Evolutionary conservation across 2,797 vertebrate species (phyloP).

Genomic region (Stomatorhinus walkeri): DNA sequence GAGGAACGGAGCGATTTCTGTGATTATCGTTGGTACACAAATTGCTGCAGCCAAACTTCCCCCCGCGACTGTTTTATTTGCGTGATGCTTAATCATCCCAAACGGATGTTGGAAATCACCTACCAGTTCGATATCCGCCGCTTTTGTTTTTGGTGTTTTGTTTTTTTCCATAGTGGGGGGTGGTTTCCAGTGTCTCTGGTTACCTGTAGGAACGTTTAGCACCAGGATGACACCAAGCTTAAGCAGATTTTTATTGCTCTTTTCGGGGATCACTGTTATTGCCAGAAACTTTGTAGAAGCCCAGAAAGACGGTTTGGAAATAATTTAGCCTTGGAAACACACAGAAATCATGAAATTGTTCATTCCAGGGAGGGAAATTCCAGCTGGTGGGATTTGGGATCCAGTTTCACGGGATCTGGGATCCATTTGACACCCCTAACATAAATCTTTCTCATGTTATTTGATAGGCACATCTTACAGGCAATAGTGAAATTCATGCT

Average conservation of each 20-base stretch:
- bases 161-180: not conserved
- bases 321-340: not conserved
- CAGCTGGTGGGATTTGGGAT: not conserved
- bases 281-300: not conserved
- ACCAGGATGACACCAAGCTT: not conserved
- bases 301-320: not conserved
- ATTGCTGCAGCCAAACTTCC: not conserved
- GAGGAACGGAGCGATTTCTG: not conserved
- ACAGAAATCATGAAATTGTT: not conserved
- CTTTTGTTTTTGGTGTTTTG: not conserved
- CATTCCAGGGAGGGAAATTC: conserved; percentile 5
- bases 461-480: conserved; percentile 4
- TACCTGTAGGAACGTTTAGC: not conserved
- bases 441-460: conserved; percentile 1
- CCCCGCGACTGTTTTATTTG: not conserved
- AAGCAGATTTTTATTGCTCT: not conserved
- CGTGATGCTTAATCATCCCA: not conserved
- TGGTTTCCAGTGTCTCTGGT: not conserved
- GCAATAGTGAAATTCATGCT: conserved; percentile 12
- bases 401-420: conserved; percentile 6
- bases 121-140: not conserved
- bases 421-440: conserved; percentile 7
- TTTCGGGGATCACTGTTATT: not conserved
- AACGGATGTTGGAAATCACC: not conserved
- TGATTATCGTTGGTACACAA: not conserved